Percentiles rank a stretch among this genome's conserved stretches.
These are phyloP conservation scores for Micrastur ruficollis DNA, from an alignment of 2,797 vertebrate species.

Conservation along the genomic window DNA sequence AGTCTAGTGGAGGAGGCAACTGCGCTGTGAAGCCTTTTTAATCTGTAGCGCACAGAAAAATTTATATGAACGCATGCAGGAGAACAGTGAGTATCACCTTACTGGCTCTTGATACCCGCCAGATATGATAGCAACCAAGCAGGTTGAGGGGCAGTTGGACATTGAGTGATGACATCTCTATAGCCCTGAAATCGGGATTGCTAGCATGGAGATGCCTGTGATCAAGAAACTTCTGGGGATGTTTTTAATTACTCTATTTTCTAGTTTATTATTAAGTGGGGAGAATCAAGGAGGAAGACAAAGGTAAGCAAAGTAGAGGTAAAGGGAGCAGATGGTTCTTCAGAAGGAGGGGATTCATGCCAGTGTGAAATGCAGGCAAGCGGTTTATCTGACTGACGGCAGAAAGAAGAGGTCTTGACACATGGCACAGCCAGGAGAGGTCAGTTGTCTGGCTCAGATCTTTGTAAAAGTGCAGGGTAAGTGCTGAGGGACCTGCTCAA, in stretches of 20 bases:
- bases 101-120: not conserved
- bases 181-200: not conserved
- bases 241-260: not conserved
- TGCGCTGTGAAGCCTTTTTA: not conserved
- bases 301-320: not conserved
- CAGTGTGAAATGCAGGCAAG: not conserved
- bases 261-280: not conserved
- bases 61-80: not conserved
- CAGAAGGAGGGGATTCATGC: not conserved
- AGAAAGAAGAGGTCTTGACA: not conserved
- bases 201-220: not conserved
- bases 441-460: not conserved
- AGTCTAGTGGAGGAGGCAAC: not conserved
- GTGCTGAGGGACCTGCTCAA: not conserved
- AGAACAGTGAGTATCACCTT: not conserved
- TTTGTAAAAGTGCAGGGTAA: not conserved
- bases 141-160: not conserved
- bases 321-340: not conserved
- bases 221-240: not conserved
- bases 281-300: not conserved
- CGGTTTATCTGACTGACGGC: not conserved
- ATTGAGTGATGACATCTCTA: not conserved
- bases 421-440: not conserved
- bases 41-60: not conserved
- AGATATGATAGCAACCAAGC: not conserved